Percentiles rank a stretch among this genome's conserved stretches.
phyloP scores from a whole-genome alignment of 2,888 invertebrate genomes.

The Camponotus fellah region DNA sequence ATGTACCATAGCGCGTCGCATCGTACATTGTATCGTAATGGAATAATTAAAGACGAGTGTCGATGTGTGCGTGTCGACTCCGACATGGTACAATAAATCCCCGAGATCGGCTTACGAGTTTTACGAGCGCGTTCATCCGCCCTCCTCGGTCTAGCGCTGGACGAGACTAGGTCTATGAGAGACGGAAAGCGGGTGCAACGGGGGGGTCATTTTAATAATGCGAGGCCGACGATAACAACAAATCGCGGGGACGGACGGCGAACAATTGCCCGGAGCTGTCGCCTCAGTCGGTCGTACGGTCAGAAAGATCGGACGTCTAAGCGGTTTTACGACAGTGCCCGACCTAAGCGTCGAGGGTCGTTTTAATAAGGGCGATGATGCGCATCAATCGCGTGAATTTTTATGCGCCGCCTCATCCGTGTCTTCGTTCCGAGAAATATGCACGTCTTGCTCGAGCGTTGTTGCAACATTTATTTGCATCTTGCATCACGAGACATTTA shows the following conservation, averaged over 20 bases:
- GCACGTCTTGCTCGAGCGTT: neutral
- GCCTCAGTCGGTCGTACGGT: constrained; percentile 2
- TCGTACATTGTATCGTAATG: constrained; percentile 37
- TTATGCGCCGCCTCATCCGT: neutral
- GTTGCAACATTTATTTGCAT: neutral
- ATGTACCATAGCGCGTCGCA: neutral
- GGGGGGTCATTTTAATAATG: constrained; percentile 70
- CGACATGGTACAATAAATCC: neutral
- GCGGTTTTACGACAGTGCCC: constrained; percentile 57
- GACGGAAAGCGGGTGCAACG: constrained; percentile 32
- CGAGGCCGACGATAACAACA: constrained; percentile 62
- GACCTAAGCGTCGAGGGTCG: constrained; percentile 53
- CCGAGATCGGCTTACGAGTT: constrained; percentile 37
- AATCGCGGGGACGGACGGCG: constrained; percentile 56
- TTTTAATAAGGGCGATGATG: constrained; percentile 66
- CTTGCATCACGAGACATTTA: neutral
- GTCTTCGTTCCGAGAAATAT: constrained; percentile 18
- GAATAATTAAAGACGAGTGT: constrained; percentile 55
- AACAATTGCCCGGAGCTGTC: constrained; percentile 23
- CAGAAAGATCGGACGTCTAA: constrained; percentile 37
- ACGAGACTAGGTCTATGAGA: constrained; percentile 18
- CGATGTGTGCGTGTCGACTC: neutral
- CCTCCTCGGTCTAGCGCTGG: constrained; percentile 8
- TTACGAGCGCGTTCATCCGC: constrained; percentile 23
- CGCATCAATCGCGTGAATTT: constrained; percentile 37